Base-by-base conservation (phyloP, 2,113 vertebrate species). In the Noctilio leporinus region DNA sequence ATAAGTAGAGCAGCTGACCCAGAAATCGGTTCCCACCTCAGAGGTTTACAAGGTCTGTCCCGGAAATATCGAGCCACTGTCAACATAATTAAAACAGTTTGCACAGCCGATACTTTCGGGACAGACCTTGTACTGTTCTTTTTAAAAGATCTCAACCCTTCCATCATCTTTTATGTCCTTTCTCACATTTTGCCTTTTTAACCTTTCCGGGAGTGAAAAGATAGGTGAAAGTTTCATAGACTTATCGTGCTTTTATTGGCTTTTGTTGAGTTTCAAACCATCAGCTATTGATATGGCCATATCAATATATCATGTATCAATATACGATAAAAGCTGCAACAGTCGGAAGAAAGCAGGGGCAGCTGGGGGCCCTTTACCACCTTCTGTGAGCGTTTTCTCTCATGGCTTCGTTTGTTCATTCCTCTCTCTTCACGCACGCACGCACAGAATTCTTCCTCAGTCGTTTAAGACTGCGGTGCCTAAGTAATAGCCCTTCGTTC, bases 121-220 rank as follows among this genome's bases (percentile, higher is more conserved):
- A n/a, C n/a, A n/a, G n/a, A n/a, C n/a, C n/a, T n/a, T n/a, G n/a
- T n/a, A n/a, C 59, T 78, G 70, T 59, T n/a, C 16, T 69, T 59
- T 93, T 94, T 28, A 22, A 65, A 55, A 45, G n/a, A 81, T 94
- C 40, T 88, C 87, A 88, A 65, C 40, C 47, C 90, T 95, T 70
- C 94, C 4, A 6, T 84, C 76, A 76, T 84, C 30, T 35, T 89
- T 57, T 84, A 16, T 35, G 40, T 38, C 43, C 38, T 86, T 89
- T 86, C 65, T 19, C 10, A 84, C 24, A 45, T 57, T 24, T 53
- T 92, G 49, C 33, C 19, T 86, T 96, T 95, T 70, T 70, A 75
- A 65, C 33, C 26, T 35, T 30, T 19, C 65, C 45, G 51, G 38
- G 75, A 89, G 28, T 84, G 86, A 96, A 92, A 80, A 65, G 0